These are phyloP conservation scores for Leucopternis melanops DNA, from an alignment of 2,113 vertebrate species.

Conservation along the genomic window DNA sequence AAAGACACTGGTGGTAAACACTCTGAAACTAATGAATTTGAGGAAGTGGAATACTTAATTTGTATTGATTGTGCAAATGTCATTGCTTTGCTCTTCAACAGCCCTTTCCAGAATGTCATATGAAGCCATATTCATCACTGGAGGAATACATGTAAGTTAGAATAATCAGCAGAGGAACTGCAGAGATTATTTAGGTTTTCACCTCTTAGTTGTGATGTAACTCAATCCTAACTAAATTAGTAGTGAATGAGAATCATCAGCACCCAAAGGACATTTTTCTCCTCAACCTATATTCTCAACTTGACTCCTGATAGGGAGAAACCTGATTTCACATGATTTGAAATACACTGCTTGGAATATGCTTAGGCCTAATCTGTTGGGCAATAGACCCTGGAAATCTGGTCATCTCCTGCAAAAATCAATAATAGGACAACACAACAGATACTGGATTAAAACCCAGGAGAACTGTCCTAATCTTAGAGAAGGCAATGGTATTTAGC, in stretches of 20 bases:
- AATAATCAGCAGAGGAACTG: neutral
- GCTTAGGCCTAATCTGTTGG: neutral
- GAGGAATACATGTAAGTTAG: neutral
- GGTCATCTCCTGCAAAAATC: neutral
- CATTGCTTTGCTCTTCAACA: neutral
- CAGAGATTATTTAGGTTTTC: neutral
- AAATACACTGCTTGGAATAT: neutral
- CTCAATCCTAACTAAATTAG: neutral
- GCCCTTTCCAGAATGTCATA: neutral
- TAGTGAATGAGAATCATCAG: neutral
- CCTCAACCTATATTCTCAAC: neutral
- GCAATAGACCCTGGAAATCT: neutral
- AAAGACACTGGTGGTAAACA: neutral
- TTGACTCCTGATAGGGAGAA: neutral
- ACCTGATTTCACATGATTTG: neutral
- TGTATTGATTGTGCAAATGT: neutral
- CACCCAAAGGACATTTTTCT: neutral
- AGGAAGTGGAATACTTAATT: neutral
- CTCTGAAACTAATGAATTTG: conserved; percentile 5
- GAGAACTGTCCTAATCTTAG: neutral
- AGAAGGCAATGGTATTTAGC: neutral
- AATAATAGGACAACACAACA: neutral
- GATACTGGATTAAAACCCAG: neutral
- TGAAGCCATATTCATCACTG: neutral
- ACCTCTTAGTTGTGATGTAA: neutral